phyloP scores from a whole-genome alignment of 2,797 vertebrate species.

The Rhodeus uyekii region DNA sequence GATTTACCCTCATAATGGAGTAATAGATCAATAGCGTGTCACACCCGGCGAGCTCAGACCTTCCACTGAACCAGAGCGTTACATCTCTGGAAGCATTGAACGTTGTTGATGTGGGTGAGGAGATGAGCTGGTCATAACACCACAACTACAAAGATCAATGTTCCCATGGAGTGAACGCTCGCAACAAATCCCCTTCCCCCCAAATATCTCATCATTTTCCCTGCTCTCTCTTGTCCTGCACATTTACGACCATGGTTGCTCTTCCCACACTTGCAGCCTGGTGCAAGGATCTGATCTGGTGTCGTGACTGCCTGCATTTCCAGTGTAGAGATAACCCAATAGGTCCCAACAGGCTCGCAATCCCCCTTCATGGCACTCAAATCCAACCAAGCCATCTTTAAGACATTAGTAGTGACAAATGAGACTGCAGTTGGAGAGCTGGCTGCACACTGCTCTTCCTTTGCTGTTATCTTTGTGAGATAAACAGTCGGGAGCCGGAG shows the following conservation, averaged over 20 bases:
- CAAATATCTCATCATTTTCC: constrained; percentile 8
- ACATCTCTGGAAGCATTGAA: constrained; percentile 53
- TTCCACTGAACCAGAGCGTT: constrained; percentile 61
- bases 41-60: constrained; percentile 68
- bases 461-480: constrained; percentile 58
- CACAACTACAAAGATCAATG: constrained; percentile 61
- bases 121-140: constrained; percentile 72
- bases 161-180: constrained; percentile 53
- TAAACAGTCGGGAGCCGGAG: constrained; percentile 58
- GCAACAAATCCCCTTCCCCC: constrained; percentile 4
- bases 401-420: constrained; percentile 74
- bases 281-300: constrained; percentile 62
- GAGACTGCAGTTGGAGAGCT: constrained; percentile 59
- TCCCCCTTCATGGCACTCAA: constrained; percentile 50
- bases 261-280: constrained; percentile 68
- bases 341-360: constrained; percentile 61
- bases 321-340: constrained; percentile 64
- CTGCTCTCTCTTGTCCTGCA: constrained; percentile 30
- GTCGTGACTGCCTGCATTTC: constrained; percentile 73
- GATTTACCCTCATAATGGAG: neutral
- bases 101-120: constrained; percentile 61
- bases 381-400: constrained; percentile 55
- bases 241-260: constrained; percentile 48
- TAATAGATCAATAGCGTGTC: neutral
- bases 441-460: constrained; percentile 57